Evolutionary conservation across 1,140 invertebrate genomes (phyloP), one percentile per base, ranked within the genome.

Genomic region (Theocolax elegans): DNA sequence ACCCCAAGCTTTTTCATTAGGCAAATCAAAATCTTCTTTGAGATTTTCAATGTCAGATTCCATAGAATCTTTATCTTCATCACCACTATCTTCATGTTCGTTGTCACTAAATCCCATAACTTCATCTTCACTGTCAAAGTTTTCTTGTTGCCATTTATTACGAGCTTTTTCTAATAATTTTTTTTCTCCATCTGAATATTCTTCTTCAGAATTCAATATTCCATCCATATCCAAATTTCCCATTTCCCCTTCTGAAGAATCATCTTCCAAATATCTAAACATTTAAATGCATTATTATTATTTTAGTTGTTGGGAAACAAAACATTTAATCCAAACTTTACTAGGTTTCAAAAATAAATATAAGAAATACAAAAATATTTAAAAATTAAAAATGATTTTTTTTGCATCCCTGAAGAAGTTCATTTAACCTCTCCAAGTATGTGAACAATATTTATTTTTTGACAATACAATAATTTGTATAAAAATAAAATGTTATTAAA

Each of bases 1-100:
- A 12, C 95, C 95, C 95, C 96, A 97, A 19, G 94, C 93, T 86
- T 91, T 91, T 12, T 89, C 87, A 82, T 95, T 89, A 7, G 94
- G 94, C 46, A 96, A 83, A 74, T 88, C 86, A 74, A 89, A 86
- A 78, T 91, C 90, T 73, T 90, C 89, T 65, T 88, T 83, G 74
- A 90, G 88, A 0, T 89, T 90, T 82, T 94, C 92, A 38, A 92
- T 89, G 83, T 94, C 92, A 81, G 91, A 93, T 19, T 82, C 80
- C 79, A 75, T 77, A 60, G 70, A 85, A 81, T 86, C 87, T 35
- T 80, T 77, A 44, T 80, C 80, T 48, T 87, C 87, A 38, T 88
- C 87, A n/a, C n/a, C n/a, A n/a, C n/a, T n/a, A 40, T 88, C 86
- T 17, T 88, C 87, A 31, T 78, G 71, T 25, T 80, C 75, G 19